These are phyloP conservation scores for Eutrigla gurnardus DNA, from an alignment of 2,797 vertebrate species.

Conservation along the genomic window DNA sequence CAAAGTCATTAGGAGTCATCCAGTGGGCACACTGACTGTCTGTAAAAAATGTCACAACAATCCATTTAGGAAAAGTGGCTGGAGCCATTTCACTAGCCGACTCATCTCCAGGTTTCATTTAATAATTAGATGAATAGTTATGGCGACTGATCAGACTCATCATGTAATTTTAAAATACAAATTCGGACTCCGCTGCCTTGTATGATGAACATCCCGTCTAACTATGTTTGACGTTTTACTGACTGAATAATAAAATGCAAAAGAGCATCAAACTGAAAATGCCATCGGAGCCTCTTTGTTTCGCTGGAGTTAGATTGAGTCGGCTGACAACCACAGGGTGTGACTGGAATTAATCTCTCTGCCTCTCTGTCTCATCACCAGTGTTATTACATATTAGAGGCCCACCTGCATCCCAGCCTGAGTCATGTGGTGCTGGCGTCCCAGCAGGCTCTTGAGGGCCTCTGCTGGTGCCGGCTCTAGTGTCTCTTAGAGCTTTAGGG, in stretches of 20 bases:
- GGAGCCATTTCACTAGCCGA: not conserved
- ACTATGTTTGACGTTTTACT: not conserved
- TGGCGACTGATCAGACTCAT: not conserved
- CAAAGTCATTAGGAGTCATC: not conserved
- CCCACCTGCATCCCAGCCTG: conserved; percentile 82
- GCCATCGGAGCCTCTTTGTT: conserved; percentile 14
- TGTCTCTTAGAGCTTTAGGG: conserved; percentile 6
- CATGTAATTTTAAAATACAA: not conserved
- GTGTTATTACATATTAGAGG: not conserved
- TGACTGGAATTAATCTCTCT: conserved; percentile 15
- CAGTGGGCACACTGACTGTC: not conserved
- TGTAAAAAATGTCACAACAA: too few species aligned
- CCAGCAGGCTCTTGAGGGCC: conserved; percentile 17
- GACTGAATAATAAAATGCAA: not conserved
- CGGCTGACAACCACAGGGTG: not conserved
- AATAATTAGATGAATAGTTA: not conserved
- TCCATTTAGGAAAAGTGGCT: not conserved
- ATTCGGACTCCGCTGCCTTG: not conserved
- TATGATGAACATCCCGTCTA: not conserved
- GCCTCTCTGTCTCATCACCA: not conserved
- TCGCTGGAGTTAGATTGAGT: not conserved
- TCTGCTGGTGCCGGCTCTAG: conserved; percentile 14
- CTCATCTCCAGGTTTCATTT: not conserved
- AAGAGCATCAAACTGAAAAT: not conserved
- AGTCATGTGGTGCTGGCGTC: conserved; percentile 49